Percentiles rank a stretch among this genome's conserved stretches.
Evolutionary conservation across 2,797 vertebrate species (phyloP).

Genomic region (Varecia variegata): DNA sequence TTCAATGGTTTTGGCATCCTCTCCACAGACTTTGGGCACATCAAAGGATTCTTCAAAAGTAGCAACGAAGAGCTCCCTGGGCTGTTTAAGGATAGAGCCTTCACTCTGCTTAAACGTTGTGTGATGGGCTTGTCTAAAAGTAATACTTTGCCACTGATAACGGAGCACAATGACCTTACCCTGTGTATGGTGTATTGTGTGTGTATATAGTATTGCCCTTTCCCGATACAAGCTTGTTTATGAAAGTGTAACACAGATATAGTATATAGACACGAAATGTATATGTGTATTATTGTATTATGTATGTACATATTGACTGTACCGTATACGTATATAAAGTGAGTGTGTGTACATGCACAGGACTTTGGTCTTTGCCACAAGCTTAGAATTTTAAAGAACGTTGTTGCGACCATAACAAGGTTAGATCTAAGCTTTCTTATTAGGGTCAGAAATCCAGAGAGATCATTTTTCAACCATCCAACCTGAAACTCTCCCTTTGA

Average conservation of each 20-base stretch:
- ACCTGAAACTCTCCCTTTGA: neutral
- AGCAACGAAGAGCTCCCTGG: neutral
- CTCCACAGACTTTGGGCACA: neutral
- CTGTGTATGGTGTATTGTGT: neutral
- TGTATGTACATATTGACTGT: neutral
- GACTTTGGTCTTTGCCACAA: neutral
- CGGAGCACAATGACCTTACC: neutral
- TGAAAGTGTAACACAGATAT: neutral
- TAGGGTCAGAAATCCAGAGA: neutral
- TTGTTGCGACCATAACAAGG: neutral
- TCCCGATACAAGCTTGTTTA: neutral
- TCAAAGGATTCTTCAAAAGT: conserved; percentile 51
- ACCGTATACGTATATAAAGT: neutral
- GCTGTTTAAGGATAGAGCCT: neutral
- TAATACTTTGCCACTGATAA: neutral
- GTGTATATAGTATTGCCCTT: neutral
- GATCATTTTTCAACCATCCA: neutral
- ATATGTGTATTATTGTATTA: neutral
- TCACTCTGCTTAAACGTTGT: neutral
- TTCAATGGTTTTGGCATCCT: conserved; percentile 7
- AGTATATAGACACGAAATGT: neutral
- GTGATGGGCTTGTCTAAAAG: neutral
- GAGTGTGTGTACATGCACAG: neutral
- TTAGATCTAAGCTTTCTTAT: neutral
- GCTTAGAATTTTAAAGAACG: conserved; percentile 24